Evolutionary conservation across 2,797 vertebrate species (phyloP), one percentile per base, ranked within the genome.

Genomic region (Microctenopoma stevenorrisi): DNA sequence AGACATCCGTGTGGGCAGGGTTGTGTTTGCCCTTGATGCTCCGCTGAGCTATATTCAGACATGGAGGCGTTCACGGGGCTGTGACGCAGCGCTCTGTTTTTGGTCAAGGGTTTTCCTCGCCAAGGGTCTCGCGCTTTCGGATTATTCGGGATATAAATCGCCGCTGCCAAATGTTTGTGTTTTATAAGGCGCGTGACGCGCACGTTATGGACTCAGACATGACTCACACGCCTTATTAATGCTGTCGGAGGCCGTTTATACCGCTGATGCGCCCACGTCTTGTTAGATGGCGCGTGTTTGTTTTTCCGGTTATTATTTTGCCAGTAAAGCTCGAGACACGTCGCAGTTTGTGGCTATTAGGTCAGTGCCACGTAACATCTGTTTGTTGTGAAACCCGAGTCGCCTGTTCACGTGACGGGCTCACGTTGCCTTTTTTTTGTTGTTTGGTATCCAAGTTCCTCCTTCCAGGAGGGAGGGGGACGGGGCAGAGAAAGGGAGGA

Each of bases 351-450:
- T 79, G 78, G 64, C 62, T 79, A 52, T 83, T 83, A 72, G 84
- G 84, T 80, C 87, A 78, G 75, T 81, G 87, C 91, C 93, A 83
- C 77, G 91, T 93, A 93, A 90, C 94, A 93, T 94, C 94, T 96
- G 96, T 96, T 96, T 99, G 97, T 98, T 99, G 96, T 98, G 97
- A 97, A 97, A 98, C 93, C 88, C 3, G 95, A 97, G 93, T 83
- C 81, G 22, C 26, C 0, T 13, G 68, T 38, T 89, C 97, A 96
- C 92, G 95, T 98, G 96, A 98, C 76, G 46, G 73, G 65, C 79
- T 90, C 18, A 82, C 92, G 66, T 94, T 93, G 86, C 90, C 18
- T 35, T 35, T 35, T 35, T 35, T 35, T 30, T 90, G 90, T 90
- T 91, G 88, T 94, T 94, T 93, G 91, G 93, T 94, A 91, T 95